phyloP scores from a whole-genome alignment of 1,140 invertebrate species.

The Magallana angulata region DNA sequence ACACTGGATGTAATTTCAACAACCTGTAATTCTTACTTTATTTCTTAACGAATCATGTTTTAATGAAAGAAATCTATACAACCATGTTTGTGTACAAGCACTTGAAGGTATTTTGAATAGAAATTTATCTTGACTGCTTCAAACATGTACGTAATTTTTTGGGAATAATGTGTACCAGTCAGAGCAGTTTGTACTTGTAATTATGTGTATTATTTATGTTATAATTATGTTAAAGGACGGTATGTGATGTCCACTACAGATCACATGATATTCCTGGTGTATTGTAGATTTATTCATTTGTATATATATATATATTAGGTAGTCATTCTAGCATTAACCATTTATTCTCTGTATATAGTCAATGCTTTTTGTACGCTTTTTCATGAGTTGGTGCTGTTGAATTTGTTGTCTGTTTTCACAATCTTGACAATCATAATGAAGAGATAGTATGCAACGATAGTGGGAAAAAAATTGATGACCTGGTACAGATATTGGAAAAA shows the following conservation, averaged over 20 bases:
- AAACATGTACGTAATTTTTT: no score
- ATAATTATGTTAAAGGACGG: not conserved
- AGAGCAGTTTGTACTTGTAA: no score
- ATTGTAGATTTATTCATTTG: not conserved
- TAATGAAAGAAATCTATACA: no score
- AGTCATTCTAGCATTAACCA: not conserved
- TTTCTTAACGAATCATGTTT: no score
- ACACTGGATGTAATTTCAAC: no score
- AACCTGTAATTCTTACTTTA: no score
- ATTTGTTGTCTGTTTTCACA: not conserved
- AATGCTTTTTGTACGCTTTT: slow-evolving; percentile 1
- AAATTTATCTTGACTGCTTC: no score
- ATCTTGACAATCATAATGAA: not conserved
- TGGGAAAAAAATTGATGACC: not conserved
- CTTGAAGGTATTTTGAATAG: no score
- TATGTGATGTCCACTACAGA: not conserved
- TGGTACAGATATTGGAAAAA: not conserved
- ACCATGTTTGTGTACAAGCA: no score
- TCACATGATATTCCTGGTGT: not conserved
- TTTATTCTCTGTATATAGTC: not conserved
- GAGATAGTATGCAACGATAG: not conserved
- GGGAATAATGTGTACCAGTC: no score
- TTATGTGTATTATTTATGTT: not conserved
- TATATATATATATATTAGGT: not conserved
- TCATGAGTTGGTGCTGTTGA: slow-evolving; percentile 15